Evolutionary conservation across 2,113 vertebrate genomes (phyloP).

Genomic region (Halcyon malimbica): DNA sequence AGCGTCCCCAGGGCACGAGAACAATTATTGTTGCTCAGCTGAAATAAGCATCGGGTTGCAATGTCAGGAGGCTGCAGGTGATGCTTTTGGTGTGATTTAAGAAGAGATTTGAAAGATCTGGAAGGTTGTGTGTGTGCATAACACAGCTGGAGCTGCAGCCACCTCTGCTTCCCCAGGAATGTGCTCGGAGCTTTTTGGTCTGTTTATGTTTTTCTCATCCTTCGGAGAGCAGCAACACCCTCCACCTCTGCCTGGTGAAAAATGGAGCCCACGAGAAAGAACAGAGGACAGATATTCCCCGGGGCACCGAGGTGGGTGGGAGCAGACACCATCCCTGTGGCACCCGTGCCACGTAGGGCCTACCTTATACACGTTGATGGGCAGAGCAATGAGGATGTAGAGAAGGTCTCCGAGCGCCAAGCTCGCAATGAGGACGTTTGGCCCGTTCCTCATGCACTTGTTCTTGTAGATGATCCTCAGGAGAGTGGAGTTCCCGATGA

Average conservation of each 20-base stretch:
- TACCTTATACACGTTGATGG: slow-evolving; percentile 90
- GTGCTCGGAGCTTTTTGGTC: background rate
- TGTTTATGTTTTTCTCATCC: background rate
- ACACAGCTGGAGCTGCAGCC: background rate
- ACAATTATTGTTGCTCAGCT: background rate
- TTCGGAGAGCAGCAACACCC: background rate
- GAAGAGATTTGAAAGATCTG: background rate
- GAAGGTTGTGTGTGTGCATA: background rate
- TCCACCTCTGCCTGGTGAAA: background rate
- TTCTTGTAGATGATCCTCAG: slow-evolving; percentile 93
- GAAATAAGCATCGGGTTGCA: background rate
- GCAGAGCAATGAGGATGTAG: slow-evolving; percentile 90
- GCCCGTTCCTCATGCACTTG: slow-evolving; percentile 93
- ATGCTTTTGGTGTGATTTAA: background rate
- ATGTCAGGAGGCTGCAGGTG: background rate
- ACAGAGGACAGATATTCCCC: no score
- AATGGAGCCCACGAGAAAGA: background rate
- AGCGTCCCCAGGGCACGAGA: background rate
- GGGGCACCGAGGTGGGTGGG: fast-evolving
- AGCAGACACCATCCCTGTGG: background rate
- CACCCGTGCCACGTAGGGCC: fast-evolving
- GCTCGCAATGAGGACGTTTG: slow-evolving; percentile 90
- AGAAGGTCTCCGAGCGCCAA: slow-evolving; percentile 89
- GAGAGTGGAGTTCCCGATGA: slow-evolving; percentile 89
- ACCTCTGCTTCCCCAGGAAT: background rate